phyloP scores from a whole-genome alignment of 2,888 invertebrate genomes.

The Phorcus lineatus region DNA sequence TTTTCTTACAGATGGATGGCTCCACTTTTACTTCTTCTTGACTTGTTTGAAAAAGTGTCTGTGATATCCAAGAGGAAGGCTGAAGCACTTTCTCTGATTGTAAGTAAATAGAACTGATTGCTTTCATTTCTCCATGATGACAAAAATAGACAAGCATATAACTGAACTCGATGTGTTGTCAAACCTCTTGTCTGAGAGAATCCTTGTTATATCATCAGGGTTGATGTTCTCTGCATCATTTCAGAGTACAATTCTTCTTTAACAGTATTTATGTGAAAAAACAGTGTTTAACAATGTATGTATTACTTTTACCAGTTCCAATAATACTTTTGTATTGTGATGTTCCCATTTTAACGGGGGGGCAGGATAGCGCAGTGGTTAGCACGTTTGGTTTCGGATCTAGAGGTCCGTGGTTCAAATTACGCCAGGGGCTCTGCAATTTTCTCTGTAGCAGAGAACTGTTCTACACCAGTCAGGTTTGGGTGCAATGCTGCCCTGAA shows the following conservation, averaged over 20 bases:
- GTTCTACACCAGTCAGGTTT: too few species aligned
- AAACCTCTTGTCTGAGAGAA: background rate
- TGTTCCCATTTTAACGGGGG: too few species aligned
- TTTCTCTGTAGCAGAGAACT: too few species aligned
- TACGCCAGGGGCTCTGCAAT: too few species aligned
- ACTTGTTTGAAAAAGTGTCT: conserved; percentile 86
- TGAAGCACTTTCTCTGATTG: conserved; percentile 67
- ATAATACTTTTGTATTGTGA: background rate
- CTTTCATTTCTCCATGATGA: background rate
- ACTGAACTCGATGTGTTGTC: conserved; percentile 13
- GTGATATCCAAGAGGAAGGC: conserved; percentile 81
- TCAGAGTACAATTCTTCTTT: background rate
- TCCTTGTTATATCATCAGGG: too few species aligned
- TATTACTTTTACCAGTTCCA: too few species aligned
- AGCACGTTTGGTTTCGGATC: too few species aligned
- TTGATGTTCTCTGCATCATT: background rate
- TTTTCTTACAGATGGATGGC: conserved; percentile 81
- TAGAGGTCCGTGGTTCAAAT: too few species aligned
- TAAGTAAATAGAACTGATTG: conserved; percentile 43
- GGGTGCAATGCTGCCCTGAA: too few species aligned
- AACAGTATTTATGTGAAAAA: too few species aligned
- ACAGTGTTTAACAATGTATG: too few species aligned
- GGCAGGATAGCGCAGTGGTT: too few species aligned
- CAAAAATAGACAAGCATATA: background rate
- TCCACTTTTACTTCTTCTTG: conserved; percentile 84